Percentiles rank a stretch among this genome's conserved stretches.
phyloP scores from a whole-genome alignment of 2,113 vertebrate species.

The Pterocles orientalis region DNA sequence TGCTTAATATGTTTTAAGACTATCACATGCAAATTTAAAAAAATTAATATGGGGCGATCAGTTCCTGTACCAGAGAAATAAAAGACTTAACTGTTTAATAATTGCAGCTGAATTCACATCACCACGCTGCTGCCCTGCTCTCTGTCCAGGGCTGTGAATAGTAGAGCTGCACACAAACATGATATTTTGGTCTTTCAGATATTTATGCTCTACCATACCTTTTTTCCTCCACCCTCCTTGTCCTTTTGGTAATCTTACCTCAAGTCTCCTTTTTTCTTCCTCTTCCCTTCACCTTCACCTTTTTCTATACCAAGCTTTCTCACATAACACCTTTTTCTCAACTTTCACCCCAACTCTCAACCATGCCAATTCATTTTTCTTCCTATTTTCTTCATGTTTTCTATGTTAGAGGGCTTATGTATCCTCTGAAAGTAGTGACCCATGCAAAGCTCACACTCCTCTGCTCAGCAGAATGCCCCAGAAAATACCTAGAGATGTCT shows the following conservation, averaged over 20 bases:
- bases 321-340: neutral
- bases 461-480: neutral
- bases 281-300: neutral
- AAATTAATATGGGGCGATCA: neutral
- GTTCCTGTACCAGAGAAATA: neutral
- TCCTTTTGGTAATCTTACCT: neutral
- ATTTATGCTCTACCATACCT: rapidly evolving
- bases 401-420: neutral
- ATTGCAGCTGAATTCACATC: rapidly evolving
- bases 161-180: neutral
- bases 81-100: neutral
- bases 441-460: neutral
- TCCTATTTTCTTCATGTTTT: neutral
- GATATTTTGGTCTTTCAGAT: neutral
- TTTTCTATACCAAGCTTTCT: neutral
- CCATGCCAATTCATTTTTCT: neutral
- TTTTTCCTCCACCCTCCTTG: too few species aligned
- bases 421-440: neutral
- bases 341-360: neutral
- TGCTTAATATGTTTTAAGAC: neutral
- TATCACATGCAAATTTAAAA: neutral
- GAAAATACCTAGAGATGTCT: neutral
- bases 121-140: neutral
- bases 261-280: neutral
- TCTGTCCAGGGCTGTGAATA: neutral